Conservation (phyloP, 2,888 invertebrate genomes). For the Polyommatus iphigenia region DNA sequence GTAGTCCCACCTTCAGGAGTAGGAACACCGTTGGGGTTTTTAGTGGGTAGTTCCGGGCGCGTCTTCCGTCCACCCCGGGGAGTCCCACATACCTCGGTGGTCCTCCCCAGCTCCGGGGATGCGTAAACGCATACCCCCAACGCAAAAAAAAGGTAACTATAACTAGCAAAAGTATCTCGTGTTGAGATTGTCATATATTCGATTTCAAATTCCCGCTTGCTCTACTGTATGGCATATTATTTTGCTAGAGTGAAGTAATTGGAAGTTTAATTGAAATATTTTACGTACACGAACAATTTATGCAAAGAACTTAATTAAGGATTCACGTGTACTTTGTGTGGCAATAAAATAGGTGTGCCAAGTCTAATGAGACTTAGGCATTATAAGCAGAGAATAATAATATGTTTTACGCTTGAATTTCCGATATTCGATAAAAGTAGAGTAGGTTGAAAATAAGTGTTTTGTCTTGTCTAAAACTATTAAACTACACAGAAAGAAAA, state of each 20-base stretch:
- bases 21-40: too few species aligned
- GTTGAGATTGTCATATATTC: too few species aligned
- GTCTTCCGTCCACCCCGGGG: too few species aligned
- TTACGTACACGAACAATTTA: slow-evolving; percentile 20
- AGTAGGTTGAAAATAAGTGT: not conserved
- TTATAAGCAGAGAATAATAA: not conserved
- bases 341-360: not conserved
- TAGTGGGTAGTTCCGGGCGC: too few species aligned
- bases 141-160: too few species aligned
- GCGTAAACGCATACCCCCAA: too few species aligned
- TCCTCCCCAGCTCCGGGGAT: too few species aligned
- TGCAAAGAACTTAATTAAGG: slow-evolving; percentile 23
- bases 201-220: not conserved
- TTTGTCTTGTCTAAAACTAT: too few species aligned
- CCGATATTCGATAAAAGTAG: not conserved
- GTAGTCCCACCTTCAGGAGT: too few species aligned
- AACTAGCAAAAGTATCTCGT: not conserved
- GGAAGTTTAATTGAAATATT: slow-evolving; percentile 22
- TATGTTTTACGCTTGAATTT: not conserved
- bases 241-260: not conserved
- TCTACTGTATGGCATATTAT: not conserved
- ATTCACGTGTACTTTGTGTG: slow-evolving; percentile 13
- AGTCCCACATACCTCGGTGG: too few species aligned
- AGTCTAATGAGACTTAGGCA: not conserved
- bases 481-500: not conserved